A percentile compares a stretch with the other conserved stretches of the same genome.
Evolutionary conservation across 2,888 invertebrate species (phyloP).

Genomic region (Chaetogeoica ovagalla): DNA sequence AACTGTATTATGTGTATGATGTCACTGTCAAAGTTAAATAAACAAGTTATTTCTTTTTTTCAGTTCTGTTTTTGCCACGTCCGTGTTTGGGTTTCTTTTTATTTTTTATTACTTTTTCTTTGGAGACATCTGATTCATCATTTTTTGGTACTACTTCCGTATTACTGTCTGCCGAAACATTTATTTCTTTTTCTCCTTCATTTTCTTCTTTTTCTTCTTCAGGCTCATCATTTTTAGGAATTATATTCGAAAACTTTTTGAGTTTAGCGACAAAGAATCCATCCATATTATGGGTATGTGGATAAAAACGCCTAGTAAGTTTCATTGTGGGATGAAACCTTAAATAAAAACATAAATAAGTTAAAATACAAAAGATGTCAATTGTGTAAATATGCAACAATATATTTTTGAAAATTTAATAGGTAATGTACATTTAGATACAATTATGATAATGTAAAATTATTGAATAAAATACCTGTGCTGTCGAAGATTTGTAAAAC

Average conservation of each 20-base stretch:
- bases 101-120: constrained; percentile 22
- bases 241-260: constrained; percentile 88
- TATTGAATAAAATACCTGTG: constrained; percentile 57
- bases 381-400: background rate
- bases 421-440: background rate
- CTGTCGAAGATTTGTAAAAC: constrained; percentile 85
- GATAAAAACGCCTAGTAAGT: constrained; percentile 88
- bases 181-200: constrained; percentile 25
- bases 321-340: constrained; percentile 57
- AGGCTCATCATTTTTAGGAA: constrained; percentile 59
- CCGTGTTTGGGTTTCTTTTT: constrained; percentile 43
- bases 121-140: background rate
- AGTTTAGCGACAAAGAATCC: constrained; percentile 98
- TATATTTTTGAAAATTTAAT: background rate
- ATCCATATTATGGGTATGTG: constrained; percentile 98
- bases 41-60: constrained; percentile 19
- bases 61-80: constrained; percentile 36
- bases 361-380: no score
- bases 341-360: background rate
- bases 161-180: background rate
- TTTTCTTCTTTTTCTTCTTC: constrained; percentile 37
- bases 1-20: background rate
- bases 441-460: background rate
- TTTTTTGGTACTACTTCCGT: background rate
- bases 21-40: background rate